Base-by-base conservation (phyloP, 2,797 vertebrate genomes). In the Ctenochaetus hawaiiensis region DNA sequence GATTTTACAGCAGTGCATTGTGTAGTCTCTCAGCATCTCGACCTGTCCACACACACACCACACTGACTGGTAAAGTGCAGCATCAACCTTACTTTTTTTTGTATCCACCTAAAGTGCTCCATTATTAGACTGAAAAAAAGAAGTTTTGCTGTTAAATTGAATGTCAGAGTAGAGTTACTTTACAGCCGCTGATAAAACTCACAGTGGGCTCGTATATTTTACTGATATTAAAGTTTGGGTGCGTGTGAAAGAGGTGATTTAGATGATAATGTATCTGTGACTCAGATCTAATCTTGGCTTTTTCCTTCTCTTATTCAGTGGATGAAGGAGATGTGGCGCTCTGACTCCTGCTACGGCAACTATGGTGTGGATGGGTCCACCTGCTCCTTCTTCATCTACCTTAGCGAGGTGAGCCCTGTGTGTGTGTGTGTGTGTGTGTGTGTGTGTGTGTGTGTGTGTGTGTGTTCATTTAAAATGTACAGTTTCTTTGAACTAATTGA, bases 311-410 rank as follows among this genome's bases (percentile, higher is more conserved):
- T 47, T 80, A 3, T 49, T 34, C 94, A 99, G 98, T 99, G 98
- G 98, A 99, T 99, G 98, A 99, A 97, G 93, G 98, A 99, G 80
- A 99, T 99, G 98, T 99, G 98, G 98, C 96, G 95, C 52, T 98
- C 98, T 0, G 98, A 99, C 90, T 92, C 96, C 82, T 99, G 98
- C 93, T 99, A 99, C 0, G 85, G 91, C 37, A 98, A 94, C 84
- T 99, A 99, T 0, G 98, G 98, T n/a, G 98, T 99, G 65, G 98
- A 99, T 20, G 98, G 98, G n/a, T 97, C 97, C 87, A 95, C 95
- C 0, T 99, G 98, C 92, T 99, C 98, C 75, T 99, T 97, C 91
- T 98, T 98, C 95, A 99, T 99, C 95, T 99, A 99, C 95, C 97
- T 99, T 92, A 99, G 98, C 82, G 98, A 99, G 97, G 98, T 99